These are phyloP conservation scores for Tenebrio molitor DNA, from an alignment of 1,140 invertebrate species.

Conservation along the genomic window DNA sequence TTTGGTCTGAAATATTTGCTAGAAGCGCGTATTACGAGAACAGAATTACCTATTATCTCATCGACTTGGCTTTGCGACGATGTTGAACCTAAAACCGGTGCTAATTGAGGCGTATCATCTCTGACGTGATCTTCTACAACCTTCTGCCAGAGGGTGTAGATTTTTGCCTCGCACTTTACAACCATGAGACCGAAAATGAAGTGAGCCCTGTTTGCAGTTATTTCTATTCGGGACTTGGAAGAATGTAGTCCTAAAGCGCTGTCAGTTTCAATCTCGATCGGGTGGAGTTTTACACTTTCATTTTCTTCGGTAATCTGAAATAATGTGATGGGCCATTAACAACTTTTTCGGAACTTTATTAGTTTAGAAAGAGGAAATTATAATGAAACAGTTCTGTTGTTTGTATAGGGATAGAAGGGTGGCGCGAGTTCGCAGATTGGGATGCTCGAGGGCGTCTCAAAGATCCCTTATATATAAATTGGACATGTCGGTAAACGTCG, in stretches of 20 bases:
- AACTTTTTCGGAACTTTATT: not conserved
- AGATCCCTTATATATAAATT: conserved; percentile 6
- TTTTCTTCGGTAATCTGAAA: conserved; percentile 56
- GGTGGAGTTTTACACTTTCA: conserved; percentile 53
- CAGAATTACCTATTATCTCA: conserved; percentile 58
- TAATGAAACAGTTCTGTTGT: not conserved
- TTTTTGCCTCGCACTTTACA: conserved; percentile 59
- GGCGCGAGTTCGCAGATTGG: not conserved
- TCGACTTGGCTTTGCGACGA: conserved; percentile 62
- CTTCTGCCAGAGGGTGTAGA: conserved; percentile 59
- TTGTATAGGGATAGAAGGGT: not conserved
- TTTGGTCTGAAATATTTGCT: not conserved
- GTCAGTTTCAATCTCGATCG: conserved; percentile 48
- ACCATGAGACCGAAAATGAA: conserved; percentile 59
- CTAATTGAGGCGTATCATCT: conserved; percentile 61
- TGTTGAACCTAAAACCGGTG: conserved; percentile 61
- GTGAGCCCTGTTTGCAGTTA: conserved; percentile 57
- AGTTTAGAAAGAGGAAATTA: not conserved
- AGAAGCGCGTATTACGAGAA: not conserved
- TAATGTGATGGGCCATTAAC: conserved; percentile 11
- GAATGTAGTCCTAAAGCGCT: conserved; percentile 48
- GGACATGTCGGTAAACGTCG: conserved; percentile 9
- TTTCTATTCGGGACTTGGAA: conserved; percentile 59
- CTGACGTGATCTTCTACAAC: conserved; percentile 56
- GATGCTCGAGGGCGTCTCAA: not conserved